Evolutionary conservation across 2,113 vertebrate species (phyloP), one percentile per base, ranked within the genome.

Genomic region (Galemys pyrenaicus): DNA sequence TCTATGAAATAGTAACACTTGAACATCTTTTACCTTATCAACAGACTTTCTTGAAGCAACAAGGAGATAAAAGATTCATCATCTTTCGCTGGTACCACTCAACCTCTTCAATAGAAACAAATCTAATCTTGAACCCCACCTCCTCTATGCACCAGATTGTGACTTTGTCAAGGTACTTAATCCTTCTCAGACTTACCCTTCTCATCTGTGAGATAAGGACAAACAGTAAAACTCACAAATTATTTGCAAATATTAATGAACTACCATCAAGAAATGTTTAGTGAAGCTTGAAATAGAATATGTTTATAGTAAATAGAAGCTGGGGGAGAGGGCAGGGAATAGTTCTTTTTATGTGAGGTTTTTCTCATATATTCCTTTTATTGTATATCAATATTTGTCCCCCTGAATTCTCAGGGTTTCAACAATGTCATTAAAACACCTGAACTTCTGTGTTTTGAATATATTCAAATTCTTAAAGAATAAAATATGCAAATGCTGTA

Each of bases 181-280:
- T 41, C 58, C 79, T 46, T 83, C n/a, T 22, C 46, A 87, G 68
- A 20, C 41, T 71, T 94, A 22, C 54, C 91, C 39, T 75, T 70
- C 62, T 86, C 68, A 39, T 86, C 54, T 89, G 51, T 64, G 30
- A 89, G 77, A 73, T 24, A n/a, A 94, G 62, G 44, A 89, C 44
- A 79, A 39, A 75, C 81, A 64, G 41, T 64, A 13, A 56, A 90
- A 68, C 22, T 86, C 46, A 39, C 3, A 49, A 64, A 30, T 64
- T 79, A 12, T 87, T 87, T 62, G 41, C 37, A 89, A 92, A 92
- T 73, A 93, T 49, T 62, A 89, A 78, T 84, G 81, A 20, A 87
- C 65, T 54, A n/a, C 30, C 13, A 71, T 30, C 11, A 26, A 71
- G 64, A 90, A 90, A 80, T 54, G 39, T 22, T 92, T 87, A 77